These are phyloP conservation scores for Acanthoscelides obtectus DNA, from an alignment of 2,888 invertebrate species.

Conservation along the genomic window DNA sequence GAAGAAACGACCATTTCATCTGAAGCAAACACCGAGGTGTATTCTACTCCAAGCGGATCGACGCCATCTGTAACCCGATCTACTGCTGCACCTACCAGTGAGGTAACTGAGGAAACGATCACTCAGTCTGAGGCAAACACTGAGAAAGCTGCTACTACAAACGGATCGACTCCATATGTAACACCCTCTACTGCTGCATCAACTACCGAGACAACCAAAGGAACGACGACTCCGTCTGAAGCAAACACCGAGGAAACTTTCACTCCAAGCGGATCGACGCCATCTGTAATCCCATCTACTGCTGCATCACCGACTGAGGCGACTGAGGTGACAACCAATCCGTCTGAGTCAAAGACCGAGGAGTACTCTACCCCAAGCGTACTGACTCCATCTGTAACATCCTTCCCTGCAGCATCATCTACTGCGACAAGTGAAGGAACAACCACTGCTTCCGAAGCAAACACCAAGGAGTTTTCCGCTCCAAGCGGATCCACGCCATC, in stretches of 20 bases:
- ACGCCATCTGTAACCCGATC: background rate
- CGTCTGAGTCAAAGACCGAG: background rate
- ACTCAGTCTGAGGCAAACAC: background rate
- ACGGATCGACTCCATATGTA: background rate
- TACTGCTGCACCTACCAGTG: background rate
- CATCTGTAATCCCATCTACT: background rate
- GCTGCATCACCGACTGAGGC: background rate
- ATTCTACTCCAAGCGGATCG: constrained; percentile 9
- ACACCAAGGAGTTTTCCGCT: background rate
- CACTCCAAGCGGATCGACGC: background rate
- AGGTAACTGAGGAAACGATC: background rate
- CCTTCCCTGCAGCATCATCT: background rate
- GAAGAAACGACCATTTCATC: background rate
- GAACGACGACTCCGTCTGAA: background rate
- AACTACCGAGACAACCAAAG: background rate
- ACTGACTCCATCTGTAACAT: background rate
- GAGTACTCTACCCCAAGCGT: background rate
- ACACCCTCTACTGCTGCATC: background rate
- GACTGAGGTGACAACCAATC: background rate
- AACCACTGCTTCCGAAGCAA: background rate
- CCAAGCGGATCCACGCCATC: background rate
- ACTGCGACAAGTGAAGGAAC: background rate
- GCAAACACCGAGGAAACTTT: background rate
- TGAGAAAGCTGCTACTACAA: background rate
- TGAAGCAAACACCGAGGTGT: background rate